A percentile compares a stretch with the other conserved stretches of the same genome.
Evolutionary conservation across 2,888 invertebrate genomes (phyloP).

Genomic region (Troglohyphantes excavatus): DNA sequence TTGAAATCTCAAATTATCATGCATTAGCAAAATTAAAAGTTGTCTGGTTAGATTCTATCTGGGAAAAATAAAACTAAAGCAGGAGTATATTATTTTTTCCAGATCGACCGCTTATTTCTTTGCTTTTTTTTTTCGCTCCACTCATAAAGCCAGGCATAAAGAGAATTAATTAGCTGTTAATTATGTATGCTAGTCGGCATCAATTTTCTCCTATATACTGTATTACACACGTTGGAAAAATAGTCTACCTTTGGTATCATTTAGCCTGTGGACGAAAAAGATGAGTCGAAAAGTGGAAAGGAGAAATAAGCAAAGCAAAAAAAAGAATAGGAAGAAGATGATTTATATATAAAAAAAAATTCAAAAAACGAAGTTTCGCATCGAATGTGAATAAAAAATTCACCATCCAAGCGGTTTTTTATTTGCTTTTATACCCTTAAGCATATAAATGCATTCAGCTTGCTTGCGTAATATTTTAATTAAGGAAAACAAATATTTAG

Average conservation of each 20-base stretch:
- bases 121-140: constrained; percentile 33
- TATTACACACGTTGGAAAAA: constrained; percentile 52
- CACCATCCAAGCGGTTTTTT: constrained; percentile 73
- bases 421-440: constrained; percentile 73
- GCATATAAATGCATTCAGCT: constrained; percentile 78
- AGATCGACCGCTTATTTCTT: constrained; percentile 57
- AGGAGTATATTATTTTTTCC: constrained; percentile 71
- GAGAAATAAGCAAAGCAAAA: constrained; percentile 16
- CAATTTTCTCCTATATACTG: constrained; percentile 57
- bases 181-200: constrained; percentile 76
- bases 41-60: constrained; percentile 74
- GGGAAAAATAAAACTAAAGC: constrained; percentile 69
- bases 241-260: constrained; percentile 67
- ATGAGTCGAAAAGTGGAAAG: constrained; percentile 25
- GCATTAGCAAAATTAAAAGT: constrained; percentile 77
- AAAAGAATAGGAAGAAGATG: constrained; percentile 28
- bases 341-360: constrained; percentile 60
- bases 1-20: constrained; percentile 73
- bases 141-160: constrained; percentile 55
- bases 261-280: constrained; percentile 53
- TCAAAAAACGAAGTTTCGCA: constrained; percentile 64
- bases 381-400: constrained; percentile 69
- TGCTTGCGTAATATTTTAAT: constrained; percentile 79
- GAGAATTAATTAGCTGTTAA: constrained; percentile 78
- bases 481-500: constrained; percentile 79